Conservation (phyloP, 2,113 vertebrate genomes). For the Tyto alba region DNA sequence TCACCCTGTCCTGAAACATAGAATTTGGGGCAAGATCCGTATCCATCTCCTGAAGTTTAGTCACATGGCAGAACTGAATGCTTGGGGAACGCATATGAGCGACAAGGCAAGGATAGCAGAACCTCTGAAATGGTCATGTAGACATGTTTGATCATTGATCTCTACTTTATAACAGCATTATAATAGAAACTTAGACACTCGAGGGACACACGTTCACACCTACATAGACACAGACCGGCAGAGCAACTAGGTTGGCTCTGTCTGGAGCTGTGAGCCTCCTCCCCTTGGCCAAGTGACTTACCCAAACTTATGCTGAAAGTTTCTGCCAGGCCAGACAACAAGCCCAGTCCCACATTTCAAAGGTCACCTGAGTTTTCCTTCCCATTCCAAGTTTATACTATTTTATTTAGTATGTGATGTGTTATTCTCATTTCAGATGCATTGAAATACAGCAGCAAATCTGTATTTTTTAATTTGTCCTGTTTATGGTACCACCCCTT, state of each 20-base stretch:
- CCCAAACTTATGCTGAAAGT: neutral
- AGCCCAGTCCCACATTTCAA: neutral
- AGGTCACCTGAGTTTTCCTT: neutral
- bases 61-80: neutral
- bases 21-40: neutral
- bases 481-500: constrained; percentile 9
- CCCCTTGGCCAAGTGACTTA: neutral
- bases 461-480: neutral
- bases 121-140: neutral
- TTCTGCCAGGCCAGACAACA: neutral
- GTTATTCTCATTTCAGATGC: neutral
- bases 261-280: neutral
- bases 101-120: neutral
- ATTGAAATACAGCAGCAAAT: neutral
- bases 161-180: neutral
- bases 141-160: neutral
- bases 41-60: neutral
- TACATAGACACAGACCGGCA: neutral
- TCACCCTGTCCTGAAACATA: neutral
- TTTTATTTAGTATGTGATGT: rapidly evolving
- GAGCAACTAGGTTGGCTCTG: neutral
- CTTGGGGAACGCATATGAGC: neutral
- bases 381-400: neutral
- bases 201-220: rapidly evolving
- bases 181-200: neutral